phyloP scores from a whole-genome alignment of 2,888 invertebrate species.

The Amphipoea lucens region DNA sequence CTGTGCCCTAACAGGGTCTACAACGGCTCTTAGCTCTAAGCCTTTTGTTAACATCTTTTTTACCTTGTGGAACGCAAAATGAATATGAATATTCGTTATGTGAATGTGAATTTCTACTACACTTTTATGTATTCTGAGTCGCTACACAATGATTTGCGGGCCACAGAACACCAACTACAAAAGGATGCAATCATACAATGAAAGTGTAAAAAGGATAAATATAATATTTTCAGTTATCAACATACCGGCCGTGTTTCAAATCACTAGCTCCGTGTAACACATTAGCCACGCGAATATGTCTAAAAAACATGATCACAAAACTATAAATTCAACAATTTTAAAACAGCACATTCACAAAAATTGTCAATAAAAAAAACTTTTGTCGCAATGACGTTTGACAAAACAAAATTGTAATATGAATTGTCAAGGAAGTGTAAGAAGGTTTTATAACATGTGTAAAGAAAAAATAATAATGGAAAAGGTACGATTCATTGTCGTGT shows the following conservation, averaged over 20 bases:
- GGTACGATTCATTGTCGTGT: not conserved
- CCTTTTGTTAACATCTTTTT: too few relatives aligned
- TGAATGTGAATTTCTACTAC: too few relatives aligned
- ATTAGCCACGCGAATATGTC: constrained; percentile 7
- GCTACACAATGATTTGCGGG: not conserved
- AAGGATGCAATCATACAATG: too few relatives aligned
- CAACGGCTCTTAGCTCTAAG: too few relatives aligned
- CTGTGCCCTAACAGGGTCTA: too few relatives aligned
- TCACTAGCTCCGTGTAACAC: not conserved
- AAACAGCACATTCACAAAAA: constrained; percentile 4
- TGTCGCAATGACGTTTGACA: constrained; percentile 14
- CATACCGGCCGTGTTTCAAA: constrained; percentile 30
- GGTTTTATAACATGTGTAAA: not conserved
- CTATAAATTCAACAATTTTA: constrained; percentile 1
- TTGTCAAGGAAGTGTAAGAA: not conserved
- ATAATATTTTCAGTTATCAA: not conserved
- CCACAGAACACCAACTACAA: not conserved
- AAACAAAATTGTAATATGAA: constrained; percentile 14
- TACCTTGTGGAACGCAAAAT: too few relatives aligned
- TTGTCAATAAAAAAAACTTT: not conserved
- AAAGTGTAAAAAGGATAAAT: not conserved
- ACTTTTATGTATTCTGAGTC: too few relatives aligned
- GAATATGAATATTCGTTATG: too few relatives aligned
- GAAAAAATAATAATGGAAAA: not conserved
- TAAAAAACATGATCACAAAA: constrained; percentile 31